phyloP scores from a whole-genome alignment of 2,113 vertebrate genomes.

The Pelecanus crispus region DNA sequence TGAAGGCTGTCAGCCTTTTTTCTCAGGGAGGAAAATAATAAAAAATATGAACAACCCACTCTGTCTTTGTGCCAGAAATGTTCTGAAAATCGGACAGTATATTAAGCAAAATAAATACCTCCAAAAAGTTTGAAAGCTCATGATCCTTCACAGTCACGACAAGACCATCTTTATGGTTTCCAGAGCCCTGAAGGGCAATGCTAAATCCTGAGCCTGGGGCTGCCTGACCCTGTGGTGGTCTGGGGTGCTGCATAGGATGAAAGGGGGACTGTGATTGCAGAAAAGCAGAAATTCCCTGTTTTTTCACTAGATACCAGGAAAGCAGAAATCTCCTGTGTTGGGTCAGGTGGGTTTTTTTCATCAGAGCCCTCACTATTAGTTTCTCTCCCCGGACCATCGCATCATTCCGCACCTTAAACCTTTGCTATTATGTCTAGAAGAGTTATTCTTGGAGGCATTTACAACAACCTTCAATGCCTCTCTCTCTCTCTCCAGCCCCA shows the following conservation, averaged over 20 bases:
- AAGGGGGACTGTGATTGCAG: neutral
- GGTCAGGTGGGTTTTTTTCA: neutral
- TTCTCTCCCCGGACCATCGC: neutral
- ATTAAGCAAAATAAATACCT: neutral
- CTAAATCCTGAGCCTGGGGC: neutral
- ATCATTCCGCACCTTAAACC: neutral
- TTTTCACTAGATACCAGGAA: neutral
- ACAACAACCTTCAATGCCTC: neutral
- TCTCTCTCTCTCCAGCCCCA: neutral
- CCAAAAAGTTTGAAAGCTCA: neutral
- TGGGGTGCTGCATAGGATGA: neutral
- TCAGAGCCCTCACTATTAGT: neutral
- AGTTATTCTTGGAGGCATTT: neutral
- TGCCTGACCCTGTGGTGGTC: neutral
- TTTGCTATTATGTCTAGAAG: neutral
- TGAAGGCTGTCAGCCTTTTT: neutral
- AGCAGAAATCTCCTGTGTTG: neutral
- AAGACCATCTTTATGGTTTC: neutral
- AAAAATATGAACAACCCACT: neutral
- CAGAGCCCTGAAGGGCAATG: neutral
- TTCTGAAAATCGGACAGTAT: neutral
- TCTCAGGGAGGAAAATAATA: neutral
- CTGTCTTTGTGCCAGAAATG: neutral
- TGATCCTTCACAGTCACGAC: neutral
- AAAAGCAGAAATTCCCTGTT: neutral